phyloP scores from a whole-genome alignment of 2,888 invertebrate genomes.

The Phyllotreta striolata region DNA sequence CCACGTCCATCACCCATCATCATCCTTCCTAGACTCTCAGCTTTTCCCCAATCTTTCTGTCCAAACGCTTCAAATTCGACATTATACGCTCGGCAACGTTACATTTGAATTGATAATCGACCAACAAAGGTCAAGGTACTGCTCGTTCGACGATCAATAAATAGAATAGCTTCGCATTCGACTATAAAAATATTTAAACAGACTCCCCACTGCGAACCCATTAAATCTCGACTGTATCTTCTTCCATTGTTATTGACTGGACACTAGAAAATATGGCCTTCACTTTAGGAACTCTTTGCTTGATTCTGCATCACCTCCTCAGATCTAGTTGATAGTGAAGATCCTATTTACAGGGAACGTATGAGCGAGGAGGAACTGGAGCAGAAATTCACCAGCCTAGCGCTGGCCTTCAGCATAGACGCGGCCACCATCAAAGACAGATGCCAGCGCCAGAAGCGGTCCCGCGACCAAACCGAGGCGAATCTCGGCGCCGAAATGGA shows the following conservation, averaged over 20 bases:
- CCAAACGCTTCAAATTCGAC: background rate
- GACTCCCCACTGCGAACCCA: too few species aligned
- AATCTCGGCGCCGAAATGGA: slow-evolving; percentile 66
- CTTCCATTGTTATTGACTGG: too few species aligned
- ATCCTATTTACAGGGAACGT: slow-evolving; percentile 53
- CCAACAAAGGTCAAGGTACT: background rate
- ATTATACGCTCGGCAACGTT: background rate
- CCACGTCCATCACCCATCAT: too few species aligned
- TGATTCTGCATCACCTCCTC: too few species aligned
- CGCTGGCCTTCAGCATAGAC: slow-evolving; percentile 69
- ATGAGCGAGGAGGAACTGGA: slow-evolving; percentile 60
- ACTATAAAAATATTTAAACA: background rate
- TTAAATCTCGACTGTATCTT: too few species aligned
- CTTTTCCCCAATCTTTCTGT: too few species aligned
- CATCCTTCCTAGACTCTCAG: too few species aligned
- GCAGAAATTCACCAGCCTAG: slow-evolving; percentile 66
- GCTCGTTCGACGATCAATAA: background rate
- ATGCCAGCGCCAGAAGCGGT: slow-evolving; percentile 65
- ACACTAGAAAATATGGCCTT: too few species aligned
- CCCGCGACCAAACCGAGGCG: slow-evolving; percentile 67
- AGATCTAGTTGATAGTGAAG: too few species aligned
- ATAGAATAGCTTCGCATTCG: background rate
- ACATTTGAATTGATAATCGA: slow-evolving; percentile 5
- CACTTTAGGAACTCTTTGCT: too few species aligned
- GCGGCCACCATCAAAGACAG: slow-evolving; percentile 65